Evolutionary conservation across 2,113 vertebrate species (phyloP).

Genomic region (Aix galericulata): DNA sequence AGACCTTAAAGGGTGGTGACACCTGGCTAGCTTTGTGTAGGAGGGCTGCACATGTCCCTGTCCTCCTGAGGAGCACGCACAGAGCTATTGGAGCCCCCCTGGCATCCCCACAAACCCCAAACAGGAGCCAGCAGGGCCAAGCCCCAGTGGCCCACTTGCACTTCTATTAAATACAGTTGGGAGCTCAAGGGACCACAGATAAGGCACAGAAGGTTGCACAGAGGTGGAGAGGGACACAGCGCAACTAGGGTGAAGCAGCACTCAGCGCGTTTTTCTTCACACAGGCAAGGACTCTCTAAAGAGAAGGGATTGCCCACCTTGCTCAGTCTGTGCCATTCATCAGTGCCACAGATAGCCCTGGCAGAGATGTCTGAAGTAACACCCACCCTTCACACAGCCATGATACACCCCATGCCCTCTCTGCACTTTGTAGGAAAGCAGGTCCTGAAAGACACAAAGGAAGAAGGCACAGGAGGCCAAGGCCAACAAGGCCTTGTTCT

Average conservation of each 20-base stretch:
- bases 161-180: no score
- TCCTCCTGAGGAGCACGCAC: background rate
- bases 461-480: background rate
- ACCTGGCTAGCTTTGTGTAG: background rate
- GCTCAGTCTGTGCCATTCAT: no score
- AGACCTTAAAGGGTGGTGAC: background rate
- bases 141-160: background rate
- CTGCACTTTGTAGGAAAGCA: background rate
- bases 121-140: background rate
- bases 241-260: background rate
- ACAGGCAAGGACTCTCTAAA: background rate
- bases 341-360: background rate
- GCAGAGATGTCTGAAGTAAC: background rate
- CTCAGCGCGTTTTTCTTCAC: fast-evolving
- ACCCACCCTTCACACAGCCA: background rate
- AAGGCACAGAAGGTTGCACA: background rate
- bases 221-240: background rate
- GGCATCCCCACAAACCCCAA: background rate
- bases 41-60: background rate
- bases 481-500: background rate
- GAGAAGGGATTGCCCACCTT: background rate
- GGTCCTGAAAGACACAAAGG: background rate
- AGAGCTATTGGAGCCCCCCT: background rate
- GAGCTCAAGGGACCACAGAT: background rate
- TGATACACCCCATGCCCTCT: background rate